Conservation (phyloP, 1,140 invertebrate genomes). For the Leptinotarsa undecemlineata region DNA sequence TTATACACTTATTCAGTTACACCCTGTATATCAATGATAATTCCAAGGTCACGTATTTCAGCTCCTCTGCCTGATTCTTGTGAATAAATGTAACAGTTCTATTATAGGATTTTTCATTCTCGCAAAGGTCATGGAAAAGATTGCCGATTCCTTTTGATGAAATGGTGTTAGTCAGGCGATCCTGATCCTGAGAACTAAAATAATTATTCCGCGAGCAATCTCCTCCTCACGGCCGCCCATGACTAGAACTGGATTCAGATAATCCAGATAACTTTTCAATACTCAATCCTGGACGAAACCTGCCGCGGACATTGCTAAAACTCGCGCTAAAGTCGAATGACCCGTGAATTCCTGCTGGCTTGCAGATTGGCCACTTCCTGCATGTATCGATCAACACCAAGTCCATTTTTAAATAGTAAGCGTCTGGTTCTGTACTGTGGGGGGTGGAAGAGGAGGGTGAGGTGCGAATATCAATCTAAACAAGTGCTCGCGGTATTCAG, state of each 20-base stretch:
- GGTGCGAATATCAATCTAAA: not conserved
- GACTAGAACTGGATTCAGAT: not conserved
- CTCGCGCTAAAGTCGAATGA: not conserved
- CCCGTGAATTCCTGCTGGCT: not conserved
- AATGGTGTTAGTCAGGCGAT: too few species aligned
- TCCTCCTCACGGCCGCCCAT: too few species aligned
- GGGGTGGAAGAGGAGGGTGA: not conserved
- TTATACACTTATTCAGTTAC: too few species aligned
- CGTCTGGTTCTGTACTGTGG: not conserved
- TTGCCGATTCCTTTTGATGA: too few species aligned
- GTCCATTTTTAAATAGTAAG: constrained; percentile 1
- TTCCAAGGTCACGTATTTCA: too few species aligned
- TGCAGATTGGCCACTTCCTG: not conserved
- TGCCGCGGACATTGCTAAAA: not conserved
- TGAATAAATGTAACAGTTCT: too few species aligned
- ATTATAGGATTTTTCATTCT: too few species aligned
- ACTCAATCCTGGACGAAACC: not conserved
- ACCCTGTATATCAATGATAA: too few species aligned
- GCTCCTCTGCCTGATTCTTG: too few species aligned
- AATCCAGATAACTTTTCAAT: not conserved
- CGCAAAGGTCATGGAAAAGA: too few species aligned
- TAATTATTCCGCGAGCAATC: too few species aligned
- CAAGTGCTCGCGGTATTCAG: constrained; percentile 1
- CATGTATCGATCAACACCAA: not conserved
- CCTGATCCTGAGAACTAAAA: too few species aligned